Base-by-base conservation (phyloP, 2,797 vertebrate species). In the Triplophysa bombifrons region DNA sequence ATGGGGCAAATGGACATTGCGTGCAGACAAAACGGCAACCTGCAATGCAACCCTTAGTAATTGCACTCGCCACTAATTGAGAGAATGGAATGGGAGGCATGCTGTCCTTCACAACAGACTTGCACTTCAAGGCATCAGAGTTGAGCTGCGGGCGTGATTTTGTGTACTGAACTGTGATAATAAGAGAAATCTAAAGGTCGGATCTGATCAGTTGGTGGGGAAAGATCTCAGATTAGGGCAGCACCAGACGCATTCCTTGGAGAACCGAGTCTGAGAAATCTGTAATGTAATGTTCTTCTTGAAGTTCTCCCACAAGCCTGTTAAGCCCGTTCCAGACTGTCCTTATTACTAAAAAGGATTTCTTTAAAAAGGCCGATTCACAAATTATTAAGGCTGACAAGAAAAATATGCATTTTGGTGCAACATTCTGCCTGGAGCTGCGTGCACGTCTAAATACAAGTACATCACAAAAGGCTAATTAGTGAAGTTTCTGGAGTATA, bases 281-380 rank as follows among this genome's bases (percentile, higher is more conserved):
- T 27, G 11, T 60, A 60, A 60, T 60, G 20, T 14, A 61, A 61
- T 61, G 25, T 72, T 27, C 22, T 60, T 60, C 22, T 60, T 92
- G 88, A 92, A 90, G 90, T 89, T 87, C 80, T 85, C 86, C 89
- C 90, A 88, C 79, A 61, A 69, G 44, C 9, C 44, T 74, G 83
- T 82, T 85, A 81, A 85, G 85, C 84, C 87, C 79, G 88, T 87
- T 87, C 87, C 69, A 66, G 30, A 72, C 72, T 79, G 85, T 76
- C 85, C 84, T 85, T 82, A 85, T 86, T 83, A 56, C 84, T 91
- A 90, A 91, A 89, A 88, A 86, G 65, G 86, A 88, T 91, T 90
- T 89, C 86, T 87, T 84, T 74, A 86, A 83, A 82, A 50, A 74
- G 78, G 87, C 88, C 81, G 84, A 85, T 87, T 86, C 85, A 80